These are phyloP conservation scores for Mustela lutreola DNA, from an alignment of 2,113 vertebrate genomes.

Conservation along the genomic window DNA sequence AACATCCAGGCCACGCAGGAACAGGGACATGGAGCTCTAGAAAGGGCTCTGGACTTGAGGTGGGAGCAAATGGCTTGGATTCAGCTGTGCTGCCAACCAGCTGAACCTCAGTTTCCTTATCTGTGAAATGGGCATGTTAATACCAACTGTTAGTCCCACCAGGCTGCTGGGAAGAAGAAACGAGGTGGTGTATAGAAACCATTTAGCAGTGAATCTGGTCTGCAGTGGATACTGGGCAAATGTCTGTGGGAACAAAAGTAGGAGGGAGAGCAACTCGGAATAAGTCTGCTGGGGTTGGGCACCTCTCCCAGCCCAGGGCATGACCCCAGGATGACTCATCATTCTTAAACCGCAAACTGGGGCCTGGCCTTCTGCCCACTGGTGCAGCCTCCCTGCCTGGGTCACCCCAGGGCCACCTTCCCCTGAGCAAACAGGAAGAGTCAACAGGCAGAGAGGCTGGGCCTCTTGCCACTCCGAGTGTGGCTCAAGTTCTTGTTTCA, in stretches of 20 bases:
- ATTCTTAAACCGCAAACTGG: not conserved
- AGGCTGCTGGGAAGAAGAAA: not conserved
- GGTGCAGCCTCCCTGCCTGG: not conserved
- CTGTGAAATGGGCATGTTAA: not conserved
- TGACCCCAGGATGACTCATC: not conserved
- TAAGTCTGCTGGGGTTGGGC: not conserved
- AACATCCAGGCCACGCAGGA: not conserved
- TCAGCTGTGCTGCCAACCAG: not conserved
- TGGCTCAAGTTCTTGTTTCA: not conserved
- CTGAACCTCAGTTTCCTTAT: not conserved
- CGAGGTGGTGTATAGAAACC: not conserved
- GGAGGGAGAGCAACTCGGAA: not conserved
- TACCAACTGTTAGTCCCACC: not conserved
- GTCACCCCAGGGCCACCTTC: not conserved
- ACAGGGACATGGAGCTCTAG: not conserved
- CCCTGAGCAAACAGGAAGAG: not conserved
- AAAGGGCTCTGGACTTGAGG: not conserved
- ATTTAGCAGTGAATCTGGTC: not conserved
- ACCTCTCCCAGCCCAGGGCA: not conserved
- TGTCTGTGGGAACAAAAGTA: not conserved
- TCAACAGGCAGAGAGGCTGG: not conserved
- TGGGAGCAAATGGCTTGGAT: not conserved
- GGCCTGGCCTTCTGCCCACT: not conserved
- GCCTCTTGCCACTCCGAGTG: not conserved
- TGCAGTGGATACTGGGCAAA: not conserved